Evolutionary conservation across 1,140 invertebrate species (phyloP), one percentile per base, ranked within the genome.

Genomic region (Archivesica marissinica): DNA sequence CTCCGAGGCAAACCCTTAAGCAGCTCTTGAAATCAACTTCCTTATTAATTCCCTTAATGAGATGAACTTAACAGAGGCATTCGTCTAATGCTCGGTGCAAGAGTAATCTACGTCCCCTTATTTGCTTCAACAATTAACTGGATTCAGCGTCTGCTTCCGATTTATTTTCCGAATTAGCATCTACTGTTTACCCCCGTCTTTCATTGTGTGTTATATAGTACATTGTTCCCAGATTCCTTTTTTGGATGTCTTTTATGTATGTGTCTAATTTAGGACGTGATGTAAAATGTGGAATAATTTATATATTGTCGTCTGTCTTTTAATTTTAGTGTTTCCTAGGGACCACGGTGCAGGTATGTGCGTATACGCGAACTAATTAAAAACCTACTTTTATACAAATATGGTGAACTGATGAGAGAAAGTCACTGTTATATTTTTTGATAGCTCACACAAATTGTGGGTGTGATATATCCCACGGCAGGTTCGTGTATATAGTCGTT

Each of bases 261-360:
- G 30, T 64, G 30, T 35, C 59, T 64, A 64, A 35, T 35, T 64
- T 64, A 35, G 38, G 33, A 2, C 28, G 15, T 64, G 59, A 64
- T 64, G 59, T n/a, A 64, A 64, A 64, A 64, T 64, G 59, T 33
- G 30, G 59, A 64, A 35, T 35, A 17, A 64, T 35, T 28, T 64
- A 20, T 64, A 20, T 64, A 17, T 64, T 35, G 1, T 35, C 15
- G 23, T 64, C 15, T 35, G 59, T 35, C 1, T 52, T 11, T 4
- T 23, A n/a, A 3, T 64, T 20, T 2, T 64, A 11, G 15, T 64
- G 11, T 64, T 33, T 33, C 20, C 9, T 25, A 6, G 30, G 15
- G 59, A 33, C 15, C 33, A 30, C 9, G 15, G 2, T 17, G 59
- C 59, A 64, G 59, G 59, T 64, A 35, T 35, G 59, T 35, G 59